Evolutionary conservation across 2,113 vertebrate genomes (phyloP).

Genomic region (Cynopterus brachyotis): DNA sequence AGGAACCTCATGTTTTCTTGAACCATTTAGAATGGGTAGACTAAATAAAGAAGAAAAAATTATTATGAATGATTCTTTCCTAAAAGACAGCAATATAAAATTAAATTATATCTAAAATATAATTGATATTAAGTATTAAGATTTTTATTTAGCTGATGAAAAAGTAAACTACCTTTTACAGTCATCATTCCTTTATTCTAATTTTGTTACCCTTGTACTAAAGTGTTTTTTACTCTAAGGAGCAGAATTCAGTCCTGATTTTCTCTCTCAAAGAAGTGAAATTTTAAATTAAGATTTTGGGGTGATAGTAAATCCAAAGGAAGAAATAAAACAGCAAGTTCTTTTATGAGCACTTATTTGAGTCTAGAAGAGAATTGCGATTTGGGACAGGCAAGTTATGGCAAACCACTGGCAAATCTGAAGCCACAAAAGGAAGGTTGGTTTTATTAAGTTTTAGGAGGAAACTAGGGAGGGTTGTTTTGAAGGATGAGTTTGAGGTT

Average conservation of each 20-base stretch:
- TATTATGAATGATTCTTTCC: background rate
- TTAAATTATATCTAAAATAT: background rate
- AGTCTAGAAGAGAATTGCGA: background rate
- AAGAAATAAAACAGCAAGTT: background rate
- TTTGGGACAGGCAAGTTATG: background rate
- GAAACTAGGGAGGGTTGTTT: background rate
- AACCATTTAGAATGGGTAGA: background rate
- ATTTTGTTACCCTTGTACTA: background rate
- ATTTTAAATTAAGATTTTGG: background rate
- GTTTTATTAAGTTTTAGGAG: background rate
- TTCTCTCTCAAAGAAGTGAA: background rate
- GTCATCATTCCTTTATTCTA: background rate
- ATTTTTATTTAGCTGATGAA: background rate
- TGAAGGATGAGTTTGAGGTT: background rate
- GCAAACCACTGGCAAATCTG: background rate
- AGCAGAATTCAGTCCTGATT: background rate
- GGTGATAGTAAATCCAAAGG: background rate
- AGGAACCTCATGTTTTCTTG: background rate
- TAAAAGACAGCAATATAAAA: background rate
- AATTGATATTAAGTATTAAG: background rate
- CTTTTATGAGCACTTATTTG: background rate
- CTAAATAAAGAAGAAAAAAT: background rate
- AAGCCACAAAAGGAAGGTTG: background rate
- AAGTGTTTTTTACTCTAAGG: background rate
- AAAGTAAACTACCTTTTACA: background rate